phyloP scores from a whole-genome alignment of 2,888 invertebrate species.

The Brenthis hecate region DNA sequence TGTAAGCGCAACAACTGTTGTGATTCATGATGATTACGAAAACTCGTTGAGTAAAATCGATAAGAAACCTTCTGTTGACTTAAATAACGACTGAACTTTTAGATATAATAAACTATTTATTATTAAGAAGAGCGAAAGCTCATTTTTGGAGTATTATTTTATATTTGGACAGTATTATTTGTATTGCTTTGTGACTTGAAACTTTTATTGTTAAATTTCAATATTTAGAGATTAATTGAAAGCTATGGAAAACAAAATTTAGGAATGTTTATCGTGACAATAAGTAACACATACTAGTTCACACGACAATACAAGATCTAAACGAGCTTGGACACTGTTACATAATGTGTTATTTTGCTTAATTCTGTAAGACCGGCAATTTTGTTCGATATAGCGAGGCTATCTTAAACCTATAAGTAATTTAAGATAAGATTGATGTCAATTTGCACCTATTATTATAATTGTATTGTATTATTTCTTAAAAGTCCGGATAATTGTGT shows the following conservation, averaged over 20 bases:
- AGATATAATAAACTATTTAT: conserved; percentile 35
- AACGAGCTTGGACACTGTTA: conserved; percentile 66
- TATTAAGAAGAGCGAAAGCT: conserved; percentile 58
- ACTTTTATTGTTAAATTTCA: conserved; percentile 42
- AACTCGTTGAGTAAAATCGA: conserved; percentile 58
- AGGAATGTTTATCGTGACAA: conserved; percentile 70
- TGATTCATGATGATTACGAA: conserved; percentile 83
- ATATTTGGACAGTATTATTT: conserved; percentile 57
- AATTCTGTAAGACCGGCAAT: conserved; percentile 22
- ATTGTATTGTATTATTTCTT: conserved; percentile 3
- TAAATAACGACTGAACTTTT: conserved; percentile 75
- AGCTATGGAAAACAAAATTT: conserved; percentile 47
- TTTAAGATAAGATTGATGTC: conserved; percentile 23
- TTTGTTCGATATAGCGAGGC: conserved; percentile 6
- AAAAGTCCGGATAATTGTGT: conserved; percentile 12
- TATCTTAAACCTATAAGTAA: neutral
- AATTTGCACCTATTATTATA: conserved; percentile 22
- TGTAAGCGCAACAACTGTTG: conserved; percentile 85
- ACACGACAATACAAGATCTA: conserved; percentile 66
- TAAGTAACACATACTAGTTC: conserved; percentile 73
- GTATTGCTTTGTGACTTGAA: conserved; percentile 39
- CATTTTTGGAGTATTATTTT: conserved; percentile 53
- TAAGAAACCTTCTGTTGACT: conserved; percentile 61
- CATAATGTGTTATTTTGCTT: conserved; percentile 37
- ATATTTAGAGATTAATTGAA: conserved; percentile 44